Conservation (phyloP, 2,888 invertebrate species). For the Zygothrica quintamaculata region DNA sequence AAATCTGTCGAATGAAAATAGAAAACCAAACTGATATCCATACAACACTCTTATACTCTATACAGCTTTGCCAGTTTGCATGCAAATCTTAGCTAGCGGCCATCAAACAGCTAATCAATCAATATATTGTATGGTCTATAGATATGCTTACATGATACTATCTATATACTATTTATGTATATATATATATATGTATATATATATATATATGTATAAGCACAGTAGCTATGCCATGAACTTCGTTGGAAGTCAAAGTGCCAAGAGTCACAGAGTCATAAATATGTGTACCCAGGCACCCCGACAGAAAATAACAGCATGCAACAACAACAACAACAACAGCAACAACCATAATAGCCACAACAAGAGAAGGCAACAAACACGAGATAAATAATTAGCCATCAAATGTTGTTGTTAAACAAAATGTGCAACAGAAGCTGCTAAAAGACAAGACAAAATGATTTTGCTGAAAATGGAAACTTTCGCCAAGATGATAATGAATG, state of each 20-base stretch:
- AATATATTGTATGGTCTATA: slow-evolving; percentile 30
- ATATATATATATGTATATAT: too few species aligned
- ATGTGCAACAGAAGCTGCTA: slow-evolving; percentile 58
- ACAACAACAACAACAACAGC: slow-evolving; percentile 7
- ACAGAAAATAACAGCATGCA: slow-evolving; percentile 40
- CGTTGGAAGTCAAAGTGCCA: slow-evolving; percentile 8
- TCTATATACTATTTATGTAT: too few species aligned
- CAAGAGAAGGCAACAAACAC: slow-evolving; percentile 14
- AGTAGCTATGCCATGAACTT: slow-evolving; percentile 27
- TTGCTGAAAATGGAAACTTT: slow-evolving; percentile 62
- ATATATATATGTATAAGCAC: too few species aligned
- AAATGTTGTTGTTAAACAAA: slow-evolving; percentile 40
- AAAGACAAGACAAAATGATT: slow-evolving; percentile 32
- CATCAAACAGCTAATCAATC: slow-evolving; percentile 53
- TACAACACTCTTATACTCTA: background rate
- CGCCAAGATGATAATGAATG: slow-evolving; percentile 64
- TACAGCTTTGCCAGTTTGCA: slow-evolving; percentile 12
- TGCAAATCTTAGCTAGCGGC: slow-evolving; percentile 60
- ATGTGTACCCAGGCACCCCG: slow-evolving; percentile 51
- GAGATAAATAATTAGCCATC: slow-evolving; percentile 69
- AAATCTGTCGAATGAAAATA: slow-evolving; percentile 24
- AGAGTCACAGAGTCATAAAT: slow-evolving; percentile 50
- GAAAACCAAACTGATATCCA: slow-evolving; percentile 20
- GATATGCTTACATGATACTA: background rate
- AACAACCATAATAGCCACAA: slow-evolving; percentile 9